phyloP scores from a whole-genome alignment of 2,888 invertebrate genomes.

The Lissocephala sabroskyi region DNA sequence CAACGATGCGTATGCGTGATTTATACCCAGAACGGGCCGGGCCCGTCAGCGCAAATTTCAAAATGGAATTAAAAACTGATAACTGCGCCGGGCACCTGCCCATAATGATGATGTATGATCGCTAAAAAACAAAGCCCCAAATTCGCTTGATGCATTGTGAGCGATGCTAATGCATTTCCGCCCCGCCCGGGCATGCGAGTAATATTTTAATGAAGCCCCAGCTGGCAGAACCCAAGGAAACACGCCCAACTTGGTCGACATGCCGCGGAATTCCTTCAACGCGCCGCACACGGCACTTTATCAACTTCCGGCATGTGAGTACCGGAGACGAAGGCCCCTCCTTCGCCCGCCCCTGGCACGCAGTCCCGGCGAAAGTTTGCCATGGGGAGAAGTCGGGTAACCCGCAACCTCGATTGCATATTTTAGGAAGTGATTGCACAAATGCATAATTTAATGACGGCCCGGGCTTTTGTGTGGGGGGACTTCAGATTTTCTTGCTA shows the following conservation, averaged over 20 bases:
- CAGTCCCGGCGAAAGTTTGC: neutral
- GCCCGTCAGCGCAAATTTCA: constrained; percentile 5
- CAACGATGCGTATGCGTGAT: constrained; percentile 53
- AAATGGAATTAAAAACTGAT: constrained; percentile 4
- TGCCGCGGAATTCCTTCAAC: constrained; percentile 47
- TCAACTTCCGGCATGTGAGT: constrained; percentile 58
- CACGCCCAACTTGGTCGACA: constrained; percentile 12
- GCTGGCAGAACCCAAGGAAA: neutral
- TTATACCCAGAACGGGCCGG: constrained; percentile 20
- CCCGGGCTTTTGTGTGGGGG: constrained; percentile 4
- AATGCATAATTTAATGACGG: constrained; percentile 63
- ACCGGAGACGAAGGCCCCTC: too few relatives aligned
- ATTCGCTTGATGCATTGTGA: constrained; percentile 24
- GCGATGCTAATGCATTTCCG: constrained; percentile 46
- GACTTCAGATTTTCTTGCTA: too few relatives aligned
- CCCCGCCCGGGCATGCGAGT: constrained; percentile 32
- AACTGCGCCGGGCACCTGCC: neutral
- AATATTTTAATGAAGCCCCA: constrained; percentile 53
- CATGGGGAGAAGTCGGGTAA: constrained; percentile 12
- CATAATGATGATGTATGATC: constrained; percentile 29
- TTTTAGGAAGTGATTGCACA: constrained; percentile 62
- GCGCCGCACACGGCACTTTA: constrained; percentile 43
- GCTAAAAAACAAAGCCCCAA: constrained; percentile 25
- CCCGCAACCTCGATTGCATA: constrained; percentile 47
- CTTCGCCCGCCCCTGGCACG: too few relatives aligned